Base-by-base conservation (phyloP, 2,113 vertebrate genomes). In the Centropus unirufus region DNA sequence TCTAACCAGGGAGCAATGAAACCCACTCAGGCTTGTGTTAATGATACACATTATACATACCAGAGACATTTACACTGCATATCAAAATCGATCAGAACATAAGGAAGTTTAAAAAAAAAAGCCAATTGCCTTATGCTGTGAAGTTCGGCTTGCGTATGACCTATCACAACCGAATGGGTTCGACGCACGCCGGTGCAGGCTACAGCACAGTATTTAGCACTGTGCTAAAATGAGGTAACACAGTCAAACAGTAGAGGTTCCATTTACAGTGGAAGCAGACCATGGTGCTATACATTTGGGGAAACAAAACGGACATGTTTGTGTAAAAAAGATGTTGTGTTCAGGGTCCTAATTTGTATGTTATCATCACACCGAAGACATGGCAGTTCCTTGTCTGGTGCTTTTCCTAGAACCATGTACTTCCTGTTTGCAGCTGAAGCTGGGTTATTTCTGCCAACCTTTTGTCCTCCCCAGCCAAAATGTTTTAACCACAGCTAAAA, bases 1-100 rank as follows among this genome's bases (percentile, higher is more conserved):
- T 92, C 70, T 91, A 82, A 94, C 75, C 49, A n/a, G 91, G 80
- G 54, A 95, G 63, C 67, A 94, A 92, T 82, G 74, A 93, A 87
- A 91, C 49, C 70, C 59, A 92, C 49, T 55, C 75, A 93, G 89
- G 44, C 52, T 92, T 42, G 61, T 93, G 74, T 83, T 96, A 95
- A 93, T 82, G 14, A 55, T 73, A 55, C 49, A 89, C 39, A 46
- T 64, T 54, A 42, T 42, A 73, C 5, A 1, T 88, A 69, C 57
- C 82, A 89, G 67, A 82, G 81, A 78, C 75, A 67, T 95, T 93
- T 95, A 82, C 92, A 30, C 34, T 66, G 72, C 87, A 49, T 90
- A 95, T 32, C 57, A 91, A 86, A 86, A 91, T 32, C 9, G 15
- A 93, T 54, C 55, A 47, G 76, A 81, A 87, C 77, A 95, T 68